Base-by-base conservation (phyloP, 2,797 vertebrate genomes). In the Podarcis lilfordi region DNA sequence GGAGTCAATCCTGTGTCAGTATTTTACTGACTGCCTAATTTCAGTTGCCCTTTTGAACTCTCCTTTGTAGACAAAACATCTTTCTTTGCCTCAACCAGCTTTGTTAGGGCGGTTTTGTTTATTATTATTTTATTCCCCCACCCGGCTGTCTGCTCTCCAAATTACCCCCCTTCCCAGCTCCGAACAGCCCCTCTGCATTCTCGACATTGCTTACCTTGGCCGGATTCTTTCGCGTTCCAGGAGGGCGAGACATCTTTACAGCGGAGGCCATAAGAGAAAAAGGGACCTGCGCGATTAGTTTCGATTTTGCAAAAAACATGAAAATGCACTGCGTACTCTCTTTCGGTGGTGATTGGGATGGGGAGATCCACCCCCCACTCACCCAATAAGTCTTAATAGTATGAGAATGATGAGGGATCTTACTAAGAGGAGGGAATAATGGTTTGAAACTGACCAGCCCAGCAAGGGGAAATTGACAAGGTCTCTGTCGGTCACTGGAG, bases 1-100 rank as follows among this genome's bases (percentile, higher is more conserved):
- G 35, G 37, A 69, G 19, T 40, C 66, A 7, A 32, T 55, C 32
- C 66, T n/a, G 11, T 9, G 17, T 3, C 8, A 23, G 23, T 50
- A 75, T 84, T 75, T 84, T 74, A 55, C 43, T 11, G 35, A 23
- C 32, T 35, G 85, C 40, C 66, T 71, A 71, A 80, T 69, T 80
- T 19, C 82, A 45, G 35, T 37, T 71, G 82, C 25, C 32, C 17
- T 40, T 84, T 88, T 61, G 87, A 79, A 61, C 50, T 80, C 37
- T 76, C 8, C 0, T 11, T 32, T 4, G 45, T 71, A 72, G 81
- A 45, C 66, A 64, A 84, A 84, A 72, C n/a, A 21, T 29, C 50
- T 84, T 43, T 40, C 66, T 50, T 40, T 71, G 43, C 10, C 29
- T 59, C 50, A 5, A 3, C 8, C 66, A 9, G 21, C 9, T 64